Percentiles rank a stretch among this genome's conserved stretches.
Conservation (phyloP, 2,113 vertebrate species). For the Erythrocercus mccallii region DNA sequence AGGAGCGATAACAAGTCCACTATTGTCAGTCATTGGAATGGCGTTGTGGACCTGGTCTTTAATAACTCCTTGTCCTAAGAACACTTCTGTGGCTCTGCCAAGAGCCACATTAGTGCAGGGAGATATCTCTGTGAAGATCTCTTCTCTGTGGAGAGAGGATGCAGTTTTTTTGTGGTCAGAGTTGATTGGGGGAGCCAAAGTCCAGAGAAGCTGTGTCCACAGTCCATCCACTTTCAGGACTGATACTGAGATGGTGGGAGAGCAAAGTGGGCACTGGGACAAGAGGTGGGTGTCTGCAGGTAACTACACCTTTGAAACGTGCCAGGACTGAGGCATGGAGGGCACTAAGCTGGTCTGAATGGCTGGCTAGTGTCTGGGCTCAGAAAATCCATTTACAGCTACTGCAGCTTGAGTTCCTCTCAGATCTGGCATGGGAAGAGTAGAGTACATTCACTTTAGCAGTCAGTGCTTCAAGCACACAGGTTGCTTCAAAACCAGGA, state of each 20-base stretch:
- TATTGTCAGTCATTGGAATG: not conserved
- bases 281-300: not conserved
- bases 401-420: fast-evolving
- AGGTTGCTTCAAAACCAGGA: not conserved
- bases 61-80: not conserved
- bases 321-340: not conserved
- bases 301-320: not conserved
- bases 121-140: not conserved
- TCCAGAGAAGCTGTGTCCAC: fast-evolving
- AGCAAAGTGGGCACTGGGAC: not conserved
- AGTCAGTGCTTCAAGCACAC: not conserved
- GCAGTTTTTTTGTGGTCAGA: not conserved
- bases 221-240: not conserved
- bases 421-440: not conserved
- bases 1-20: not conserved
- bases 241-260: not conserved
- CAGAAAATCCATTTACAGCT: not conserved
- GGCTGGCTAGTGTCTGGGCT: not conserved
- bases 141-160: not conserved
- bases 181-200: not conserved
- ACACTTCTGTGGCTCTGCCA: not conserved
- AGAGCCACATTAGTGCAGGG: not conserved
- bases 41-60: not conserved
- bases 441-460: not conserved
- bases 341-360: not conserved